Conservation (phyloP, 2,888 invertebrate genomes). For the Eupithecia dodoneata region DNA sequence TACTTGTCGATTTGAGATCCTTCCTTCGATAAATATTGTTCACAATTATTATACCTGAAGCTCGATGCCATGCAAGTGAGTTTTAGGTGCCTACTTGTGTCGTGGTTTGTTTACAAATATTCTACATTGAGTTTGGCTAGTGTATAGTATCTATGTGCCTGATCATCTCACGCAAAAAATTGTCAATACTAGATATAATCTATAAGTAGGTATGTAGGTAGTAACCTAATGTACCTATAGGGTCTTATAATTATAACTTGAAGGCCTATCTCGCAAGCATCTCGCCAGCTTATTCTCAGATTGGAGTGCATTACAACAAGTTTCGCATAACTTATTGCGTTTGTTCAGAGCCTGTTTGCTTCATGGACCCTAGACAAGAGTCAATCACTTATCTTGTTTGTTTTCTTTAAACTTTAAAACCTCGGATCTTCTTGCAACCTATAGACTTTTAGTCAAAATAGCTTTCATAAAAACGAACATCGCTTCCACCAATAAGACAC, state of each 20-base stretch:
- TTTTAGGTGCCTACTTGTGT: too few species aligned
- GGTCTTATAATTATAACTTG: constrained; percentile 9
- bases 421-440: neutral
- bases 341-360: constrained; percentile 30
- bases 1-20: too few species aligned
- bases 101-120: too few species aligned
- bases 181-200: neutral
- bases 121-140: too few species aligned
- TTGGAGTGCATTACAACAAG: constrained; percentile 39
- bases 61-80: too few species aligned
- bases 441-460: neutral
- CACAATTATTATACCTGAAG: too few species aligned
- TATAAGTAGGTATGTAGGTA: neutral
- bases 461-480: neutral
- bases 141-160: too few species aligned
- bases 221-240: neutral
- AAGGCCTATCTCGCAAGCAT: constrained; percentile 26
- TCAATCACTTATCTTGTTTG: neutral
- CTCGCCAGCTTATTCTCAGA: constrained; percentile 31
- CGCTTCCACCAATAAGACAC: neutral
- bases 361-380: constrained; percentile 25
- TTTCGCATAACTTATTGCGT: constrained; percentile 43
- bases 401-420: neutral
- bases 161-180: neutral
- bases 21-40: too few species aligned